Conservation (phyloP, 2,888 invertebrate species). For the Tipula helvola region DNA sequence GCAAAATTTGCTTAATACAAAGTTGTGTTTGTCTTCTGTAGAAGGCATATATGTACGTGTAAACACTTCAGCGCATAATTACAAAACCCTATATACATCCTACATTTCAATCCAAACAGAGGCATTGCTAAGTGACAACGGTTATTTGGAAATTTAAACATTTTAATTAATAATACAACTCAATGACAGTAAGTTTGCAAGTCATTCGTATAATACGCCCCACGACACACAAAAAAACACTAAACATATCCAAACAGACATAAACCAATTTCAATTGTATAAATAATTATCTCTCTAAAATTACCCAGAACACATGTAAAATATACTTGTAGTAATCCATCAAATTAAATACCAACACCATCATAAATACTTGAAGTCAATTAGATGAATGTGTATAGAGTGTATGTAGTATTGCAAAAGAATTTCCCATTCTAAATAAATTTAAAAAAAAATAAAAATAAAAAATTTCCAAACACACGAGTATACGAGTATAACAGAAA, state of each 20-base stretch:
- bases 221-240: background rate
- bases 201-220: too few species aligned
- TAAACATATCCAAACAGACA: background rate
- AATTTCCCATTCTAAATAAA: background rate
- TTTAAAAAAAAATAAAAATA: background rate
- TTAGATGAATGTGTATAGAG: background rate
- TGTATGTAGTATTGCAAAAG: background rate
- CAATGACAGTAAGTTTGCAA: background rate
- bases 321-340: background rate
- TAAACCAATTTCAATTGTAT: background rate
- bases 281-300: background rate
- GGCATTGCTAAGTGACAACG: too few species aligned
- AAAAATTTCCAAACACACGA: background rate
- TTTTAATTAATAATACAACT: background rate
- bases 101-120: too few species aligned
- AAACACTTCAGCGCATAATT: too few species aligned
- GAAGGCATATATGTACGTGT: too few species aligned
- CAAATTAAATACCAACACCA: background rate
- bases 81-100: too few species aligned
- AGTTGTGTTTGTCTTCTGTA: too few species aligned
- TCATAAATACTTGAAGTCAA: background rate
- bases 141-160: background rate
- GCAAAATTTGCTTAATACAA: too few species aligned
- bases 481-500: background rate
- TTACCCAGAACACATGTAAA: background rate